Evolutionary conservation across 2,888 invertebrate genomes (phyloP).

Genomic region (Catonia carolina): DNA sequence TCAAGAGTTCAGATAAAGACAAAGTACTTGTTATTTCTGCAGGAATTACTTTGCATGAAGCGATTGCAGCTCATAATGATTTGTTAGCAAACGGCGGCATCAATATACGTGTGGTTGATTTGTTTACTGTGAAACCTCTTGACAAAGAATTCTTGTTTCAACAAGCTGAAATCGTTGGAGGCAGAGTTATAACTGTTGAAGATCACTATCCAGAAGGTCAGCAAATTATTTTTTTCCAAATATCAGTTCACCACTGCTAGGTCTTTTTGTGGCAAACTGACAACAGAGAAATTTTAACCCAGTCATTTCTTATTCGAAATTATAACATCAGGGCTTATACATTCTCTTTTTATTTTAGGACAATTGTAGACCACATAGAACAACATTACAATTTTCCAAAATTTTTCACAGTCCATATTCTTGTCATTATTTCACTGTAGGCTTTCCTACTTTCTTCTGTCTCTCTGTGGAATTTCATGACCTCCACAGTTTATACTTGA

Average conservation of each 20-base stretch:
- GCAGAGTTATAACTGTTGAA: conserved; percentile 85
- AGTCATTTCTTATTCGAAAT: too few species aligned
- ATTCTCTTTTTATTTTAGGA: too few species aligned
- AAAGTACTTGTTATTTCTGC: conserved; percentile 83
- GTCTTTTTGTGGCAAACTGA: too few species aligned
- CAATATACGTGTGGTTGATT: conserved; percentile 80
- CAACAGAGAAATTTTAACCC: too few species aligned
- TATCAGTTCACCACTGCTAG: neutral
- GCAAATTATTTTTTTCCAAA: conserved; percentile 29
- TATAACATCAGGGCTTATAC: too few species aligned
- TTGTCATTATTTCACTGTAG: too few species aligned
- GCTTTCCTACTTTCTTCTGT: too few species aligned
- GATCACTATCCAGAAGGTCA: conserved; percentile 91
- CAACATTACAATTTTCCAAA: too few species aligned
- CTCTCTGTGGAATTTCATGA: too few species aligned
- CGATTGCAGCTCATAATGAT: conserved; percentile 71
- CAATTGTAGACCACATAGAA: too few species aligned
- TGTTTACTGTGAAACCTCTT: conserved; percentile 93
- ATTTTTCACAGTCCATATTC: too few species aligned
- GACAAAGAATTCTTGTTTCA: conserved; percentile 69
- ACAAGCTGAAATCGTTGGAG: conserved; percentile 71
- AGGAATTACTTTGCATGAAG: conserved; percentile 90
- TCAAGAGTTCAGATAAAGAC: conserved; percentile 69
- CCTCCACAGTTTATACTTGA: too few species aligned
- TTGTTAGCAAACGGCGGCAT: conserved; percentile 64